Evolutionary conservation across 2,888 invertebrate genomes (phyloP).

Genomic region (Lordiphosa fenestrarum): DNA sequence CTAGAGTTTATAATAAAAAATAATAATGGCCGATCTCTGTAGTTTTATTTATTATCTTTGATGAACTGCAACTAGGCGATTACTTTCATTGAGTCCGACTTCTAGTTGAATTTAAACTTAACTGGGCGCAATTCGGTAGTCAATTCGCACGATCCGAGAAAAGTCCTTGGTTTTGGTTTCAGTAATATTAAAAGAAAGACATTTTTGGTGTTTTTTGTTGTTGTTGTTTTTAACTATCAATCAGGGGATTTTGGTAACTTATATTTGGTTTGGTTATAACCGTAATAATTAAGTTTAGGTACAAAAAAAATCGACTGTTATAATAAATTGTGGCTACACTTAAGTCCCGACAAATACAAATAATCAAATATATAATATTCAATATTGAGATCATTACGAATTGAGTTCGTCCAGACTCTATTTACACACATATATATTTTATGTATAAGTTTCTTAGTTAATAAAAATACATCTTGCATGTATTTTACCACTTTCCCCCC

Average conservation of each 20-base stretch:
- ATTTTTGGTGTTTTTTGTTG: not conserved
- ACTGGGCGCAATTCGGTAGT: too few relatives aligned
- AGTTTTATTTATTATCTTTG: too few relatives aligned
- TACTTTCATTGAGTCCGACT: too few relatives aligned
- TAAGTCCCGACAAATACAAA: not conserved
- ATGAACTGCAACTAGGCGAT: too few relatives aligned
- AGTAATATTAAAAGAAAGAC: too few relatives aligned
- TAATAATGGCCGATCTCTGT: too few relatives aligned
- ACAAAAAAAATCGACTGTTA: conserved; percentile 4
- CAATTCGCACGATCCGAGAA: too few relatives aligned
- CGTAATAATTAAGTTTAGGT: not conserved
- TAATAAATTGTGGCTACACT: not conserved
- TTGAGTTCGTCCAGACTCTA: conserved; percentile 17
- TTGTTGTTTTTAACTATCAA: not conserved
- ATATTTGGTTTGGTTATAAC: too few relatives aligned
- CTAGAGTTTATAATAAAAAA: too few relatives aligned
- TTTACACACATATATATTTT: not conserved
- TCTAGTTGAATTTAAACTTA: too few relatives aligned
- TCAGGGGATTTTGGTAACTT: not conserved
- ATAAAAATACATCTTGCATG: conserved; percentile 9
- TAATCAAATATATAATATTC: conserved; percentile 41
- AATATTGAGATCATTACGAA: conserved; percentile 3
- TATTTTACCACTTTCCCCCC: not conserved
- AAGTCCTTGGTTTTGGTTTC: too few relatives aligned
- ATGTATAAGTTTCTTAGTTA: conserved; percentile 16